Conservation (phyloP, 2,888 invertebrate genomes). For the Scaptomyza caliginosa region DNA sequence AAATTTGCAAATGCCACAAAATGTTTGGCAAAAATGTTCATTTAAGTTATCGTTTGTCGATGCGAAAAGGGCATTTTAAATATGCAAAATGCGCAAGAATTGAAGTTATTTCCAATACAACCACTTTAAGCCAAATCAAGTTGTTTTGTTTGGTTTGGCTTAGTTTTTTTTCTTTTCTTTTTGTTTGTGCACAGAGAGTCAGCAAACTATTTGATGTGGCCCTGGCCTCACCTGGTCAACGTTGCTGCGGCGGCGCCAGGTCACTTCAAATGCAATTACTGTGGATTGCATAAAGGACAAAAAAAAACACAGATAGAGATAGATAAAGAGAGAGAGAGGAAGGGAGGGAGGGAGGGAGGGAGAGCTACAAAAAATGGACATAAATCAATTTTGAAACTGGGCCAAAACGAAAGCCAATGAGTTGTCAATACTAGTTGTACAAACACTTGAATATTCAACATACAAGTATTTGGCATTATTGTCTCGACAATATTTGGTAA, state of each 20-base stretch:
- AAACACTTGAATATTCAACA: background rate
- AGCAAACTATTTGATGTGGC: conserved; percentile 5
- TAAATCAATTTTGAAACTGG: conserved; percentile 75
- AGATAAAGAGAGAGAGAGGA: background rate
- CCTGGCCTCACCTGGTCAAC: conserved; percentile 27
- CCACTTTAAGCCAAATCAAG: background rate
- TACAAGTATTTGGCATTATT: conserved; percentile 28
- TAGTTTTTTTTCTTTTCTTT: background rate
- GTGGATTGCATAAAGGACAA: conserved; percentile 68
- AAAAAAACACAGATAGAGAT: conserved; percentile 14
- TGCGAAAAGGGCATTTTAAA: conserved; percentile 4
- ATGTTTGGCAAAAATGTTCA: conserved; percentile 33
- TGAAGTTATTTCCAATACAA: conserved; percentile 16
- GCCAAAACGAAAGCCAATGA: conserved; percentile 61
- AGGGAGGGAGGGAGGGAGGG: background rate
- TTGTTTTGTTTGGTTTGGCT: background rate
- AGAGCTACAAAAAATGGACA: conserved; percentile 53
- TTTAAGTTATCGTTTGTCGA: background rate
- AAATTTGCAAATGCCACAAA: conserved; percentile 28
- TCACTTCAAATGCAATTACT: conserved; percentile 51
- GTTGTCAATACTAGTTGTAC: conserved; percentile 39
- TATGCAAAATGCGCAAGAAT: conserved; percentile 20
- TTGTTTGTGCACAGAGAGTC: too few species aligned
- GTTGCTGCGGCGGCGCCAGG: conserved; percentile 3
- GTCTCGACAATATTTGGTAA: conserved; percentile 41